These are phyloP conservation scores for Pogonocherus hispidulus DNA, from an alignment of 2,888 invertebrate genomes.

Conservation along the genomic window DNA sequence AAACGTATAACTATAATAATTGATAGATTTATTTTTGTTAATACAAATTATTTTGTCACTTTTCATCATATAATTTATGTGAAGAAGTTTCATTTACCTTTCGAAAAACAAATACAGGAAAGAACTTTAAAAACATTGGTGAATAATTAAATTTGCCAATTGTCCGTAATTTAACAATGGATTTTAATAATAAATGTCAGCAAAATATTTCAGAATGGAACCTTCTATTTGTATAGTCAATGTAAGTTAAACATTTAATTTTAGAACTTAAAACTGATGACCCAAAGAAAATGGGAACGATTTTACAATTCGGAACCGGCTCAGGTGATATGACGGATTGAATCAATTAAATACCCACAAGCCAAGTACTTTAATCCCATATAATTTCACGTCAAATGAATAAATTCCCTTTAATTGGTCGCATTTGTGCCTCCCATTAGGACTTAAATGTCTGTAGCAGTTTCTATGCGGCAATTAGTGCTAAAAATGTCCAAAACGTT, in stretches of 20 bases:
- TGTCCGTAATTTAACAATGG: no score
- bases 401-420: not conserved
- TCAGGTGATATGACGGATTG: not conserved
- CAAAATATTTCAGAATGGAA: not conserved
- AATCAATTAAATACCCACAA: not conserved
- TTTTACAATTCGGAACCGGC: not conserved
- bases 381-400: not conserved
- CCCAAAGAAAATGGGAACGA: not conserved
- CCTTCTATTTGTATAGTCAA: not conserved
- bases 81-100: no score
- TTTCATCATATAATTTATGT: no score
- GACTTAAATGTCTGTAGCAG: not conserved
- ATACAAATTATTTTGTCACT: no score
- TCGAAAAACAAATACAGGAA: no score
- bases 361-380: not conserved
- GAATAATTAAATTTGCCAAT: no score
- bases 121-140: no score
- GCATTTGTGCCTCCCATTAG: conserved; percentile 1
- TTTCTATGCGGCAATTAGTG: not conserved
- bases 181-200: not conserved
- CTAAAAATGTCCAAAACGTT: not conserved
- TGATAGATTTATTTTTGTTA: no score
- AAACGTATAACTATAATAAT: no score
- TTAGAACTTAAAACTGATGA: not conserved
- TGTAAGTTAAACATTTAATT: not conserved